Evolutionary conservation across 2,797 vertebrate species (phyloP), one percentile per base, ranked within the genome.

Genomic region (Epinephelus coioides): DNA sequence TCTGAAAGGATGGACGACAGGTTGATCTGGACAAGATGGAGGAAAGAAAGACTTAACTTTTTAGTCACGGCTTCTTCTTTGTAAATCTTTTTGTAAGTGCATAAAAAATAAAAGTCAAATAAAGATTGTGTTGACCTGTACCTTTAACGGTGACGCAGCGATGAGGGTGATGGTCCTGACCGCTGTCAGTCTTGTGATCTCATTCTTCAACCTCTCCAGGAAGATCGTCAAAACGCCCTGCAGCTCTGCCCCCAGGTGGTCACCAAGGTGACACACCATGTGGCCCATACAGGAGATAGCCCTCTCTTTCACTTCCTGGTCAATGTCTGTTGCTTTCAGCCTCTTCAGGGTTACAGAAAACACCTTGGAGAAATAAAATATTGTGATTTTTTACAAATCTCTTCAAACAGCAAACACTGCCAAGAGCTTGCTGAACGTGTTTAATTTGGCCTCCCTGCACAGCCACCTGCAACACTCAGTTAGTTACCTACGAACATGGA

Each of bases 221-320:
- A 99, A 96, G 74, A 99, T 96, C 47, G 85, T 87, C 43, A 99
- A 83, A 0, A 96, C 97, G 3, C 95, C 94, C 71, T 95, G 91
- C 27, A 99, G 93, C 70, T 98, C 96, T 0, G 82, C 84, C 57
- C 95, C 95, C 14, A 99, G 90, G 43, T 95, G 94, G 89, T 99
- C 97, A 1, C 98, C 97, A 18, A 98, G 92, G 69, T 94, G 96
- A 89, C 95, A 95, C 77, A 98, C 90, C 0, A 98, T 95, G 78
- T 98, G 95, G 63, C 96, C 98, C 96, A 97, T 97, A 81, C 97
- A 99, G 79, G 97, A 96, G 83, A 99, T 98, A 6, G 97, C 98
- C 40, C 96, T 93, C 74, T 99, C 98, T 78, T 99, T 98, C 71
- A 99, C 98, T 87, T 99, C 97, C 93, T 99, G 98, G 92, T 99